Evolutionary conservation across 2,888 invertebrate species (phyloP).

Genomic region (Sphaeridia pumilis): DNA sequence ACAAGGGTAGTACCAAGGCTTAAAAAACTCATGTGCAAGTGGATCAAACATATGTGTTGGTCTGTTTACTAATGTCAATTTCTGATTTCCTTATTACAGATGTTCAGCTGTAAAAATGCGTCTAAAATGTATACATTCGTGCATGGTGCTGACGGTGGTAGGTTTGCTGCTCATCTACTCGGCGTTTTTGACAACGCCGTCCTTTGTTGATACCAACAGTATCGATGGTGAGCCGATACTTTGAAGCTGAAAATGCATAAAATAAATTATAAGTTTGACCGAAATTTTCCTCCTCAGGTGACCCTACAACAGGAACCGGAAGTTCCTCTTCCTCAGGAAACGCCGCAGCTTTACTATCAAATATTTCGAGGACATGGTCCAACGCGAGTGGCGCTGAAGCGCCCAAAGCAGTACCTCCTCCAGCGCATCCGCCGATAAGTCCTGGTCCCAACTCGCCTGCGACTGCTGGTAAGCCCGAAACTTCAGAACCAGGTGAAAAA

Average conservation of each 20-base stretch:
- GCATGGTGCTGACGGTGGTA: conserved; percentile 35
- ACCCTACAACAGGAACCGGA: background rate
- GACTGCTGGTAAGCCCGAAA: conserved; percentile 1
- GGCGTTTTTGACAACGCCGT: conserved; percentile 35
- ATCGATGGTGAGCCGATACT: no score
- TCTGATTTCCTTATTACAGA: no score
- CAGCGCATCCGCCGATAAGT: background rate
- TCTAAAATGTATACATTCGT: conserved; percentile 35
- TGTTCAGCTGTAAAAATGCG: conserved; percentile 35
- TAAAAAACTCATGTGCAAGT: no score
- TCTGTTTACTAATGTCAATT: no score
- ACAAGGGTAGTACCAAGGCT: no score
- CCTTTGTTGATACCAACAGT: conserved; percentile 28
- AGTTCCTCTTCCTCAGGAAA: background rate
- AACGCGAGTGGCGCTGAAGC: background rate
- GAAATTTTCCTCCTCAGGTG: background rate
- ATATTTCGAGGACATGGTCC: background rate
- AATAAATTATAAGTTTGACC: no score
- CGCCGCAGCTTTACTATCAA: background rate
- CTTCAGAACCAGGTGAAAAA: no score
- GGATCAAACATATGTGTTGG: no score
- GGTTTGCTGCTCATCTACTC: conserved; percentile 35
- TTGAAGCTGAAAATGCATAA: no score
- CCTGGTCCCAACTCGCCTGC: background rate
- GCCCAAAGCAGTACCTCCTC: background rate